Base-by-base conservation (phyloP, 2,113 vertebrate species). In the Nothobranchius kuhntae region DNA sequence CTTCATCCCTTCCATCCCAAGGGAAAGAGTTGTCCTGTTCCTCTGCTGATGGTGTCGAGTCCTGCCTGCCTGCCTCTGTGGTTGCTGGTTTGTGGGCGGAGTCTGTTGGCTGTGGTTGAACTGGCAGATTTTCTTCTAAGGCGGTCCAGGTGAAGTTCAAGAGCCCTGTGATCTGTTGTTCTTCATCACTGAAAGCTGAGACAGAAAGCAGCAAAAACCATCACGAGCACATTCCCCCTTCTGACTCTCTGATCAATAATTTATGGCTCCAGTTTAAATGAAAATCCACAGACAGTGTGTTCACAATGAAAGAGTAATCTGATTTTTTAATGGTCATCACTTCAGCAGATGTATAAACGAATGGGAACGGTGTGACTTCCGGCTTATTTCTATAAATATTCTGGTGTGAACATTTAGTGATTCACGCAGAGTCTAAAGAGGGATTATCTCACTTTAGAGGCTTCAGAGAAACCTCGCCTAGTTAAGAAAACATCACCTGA, bases 391-490 rank as follows among this genome's bases (percentile, higher is more conserved):
- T 30, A 11, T 35, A 52, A 82, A 72, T 51, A 30, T 60, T 68
- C 6, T 11, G 45, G 15, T 38, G 44, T 54, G 80, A 17, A 14
- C 52, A 52, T 38, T 26, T 55, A 61, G 77, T 83, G 68, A 87
- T 58, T 87, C 75, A 88, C 57, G 73, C 62, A 65, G 65, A 77
- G 86, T 69, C 64, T 56, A 75, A 30, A 9, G 53, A n/a, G 51
- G 13, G 50, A 81, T 35, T 54, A 73, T 65, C 26, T 66, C 73
- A 77, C 82, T 82, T 82, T 83, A 81, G 77, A 53, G 71, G 38
- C 60, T 66, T 52, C 21, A 76, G 83, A 81, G 80, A 82, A 83
- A 79, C 51, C 30, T 71, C 85, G 86, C 79, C 73, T 85, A 85
- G 55, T 58, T 84, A 58, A 86, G 67, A 53, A 50, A 47, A 65